Evolutionary conservation across 2,888 invertebrate genomes (phyloP), one percentile per base, ranked within the genome.

Genomic region (Antitype chi): DNA sequence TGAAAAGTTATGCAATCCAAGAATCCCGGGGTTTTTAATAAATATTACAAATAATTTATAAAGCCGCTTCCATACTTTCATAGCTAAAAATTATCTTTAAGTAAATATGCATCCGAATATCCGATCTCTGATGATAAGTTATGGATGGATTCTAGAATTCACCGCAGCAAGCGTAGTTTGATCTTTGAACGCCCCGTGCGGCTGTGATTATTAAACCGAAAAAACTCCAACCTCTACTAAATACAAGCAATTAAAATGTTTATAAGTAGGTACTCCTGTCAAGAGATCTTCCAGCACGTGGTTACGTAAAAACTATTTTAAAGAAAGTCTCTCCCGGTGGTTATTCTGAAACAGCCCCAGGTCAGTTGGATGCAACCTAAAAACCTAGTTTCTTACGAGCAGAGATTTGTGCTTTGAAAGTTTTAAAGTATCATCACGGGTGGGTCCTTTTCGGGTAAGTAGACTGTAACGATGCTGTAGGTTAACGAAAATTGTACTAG

Each of bases 351-450:
- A 32, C 81, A 87, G 38, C 85, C 90, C 86, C 90, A 87, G 76
- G 78, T 85, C 87, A 79, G 73, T 78, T 86, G 80, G 64, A 23
- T 28, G 72, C 77, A 88, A 84, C 90, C 91, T 89, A 82, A 78
- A 90, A 91, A 91, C 91, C 92, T 86, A 92, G 86, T 76, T 91
- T 83, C 81, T 78, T 72, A 70, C 49, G 64, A 87, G 85, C 82
- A 79, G 76, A 87, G 89, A 89, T 82, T 80, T 78, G 80, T 84
- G 85, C 76, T 82, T 76, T 78, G 72, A 78, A 86, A 88, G 80
- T 86, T 87, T 78, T 63, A 53, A 84, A 74, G 78, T 75, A 86
- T 64, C 66, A 82, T 70, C 23, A 68, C 60, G 68, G 60, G 0
- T 28, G 52, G 25, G 20, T 23, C 59, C 20, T 47, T 76, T 38